Percentiles rank a stretch among this genome's conserved stretches.
Conservation (phyloP, 2,113 vertebrate genomes). For the Tyto alba region DNA sequence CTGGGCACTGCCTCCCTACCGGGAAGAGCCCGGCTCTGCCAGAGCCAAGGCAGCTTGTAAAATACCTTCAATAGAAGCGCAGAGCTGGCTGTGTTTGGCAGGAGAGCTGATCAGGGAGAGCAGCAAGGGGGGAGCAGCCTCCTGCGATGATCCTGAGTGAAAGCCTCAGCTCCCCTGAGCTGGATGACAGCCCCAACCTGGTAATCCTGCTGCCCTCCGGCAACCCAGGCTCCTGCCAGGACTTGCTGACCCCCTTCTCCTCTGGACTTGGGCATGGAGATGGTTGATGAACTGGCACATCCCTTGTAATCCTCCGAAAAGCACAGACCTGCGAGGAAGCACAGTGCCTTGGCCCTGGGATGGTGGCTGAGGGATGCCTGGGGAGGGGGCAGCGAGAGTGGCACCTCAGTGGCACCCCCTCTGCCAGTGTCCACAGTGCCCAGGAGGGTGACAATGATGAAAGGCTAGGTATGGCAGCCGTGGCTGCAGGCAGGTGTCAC, state of each 20-base stretch:
- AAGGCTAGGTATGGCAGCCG: not conserved
- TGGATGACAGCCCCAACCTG: not conserved
- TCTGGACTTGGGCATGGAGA: not conserved
- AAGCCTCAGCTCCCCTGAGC: not conserved
- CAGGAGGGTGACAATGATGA: not conserved
- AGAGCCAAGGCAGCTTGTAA: not conserved
- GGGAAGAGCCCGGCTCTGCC: not conserved
- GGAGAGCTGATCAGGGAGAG: not conserved
- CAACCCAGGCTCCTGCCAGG: not conserved
- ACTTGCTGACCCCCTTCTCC: not conserved
- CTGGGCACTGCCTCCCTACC: not conserved
- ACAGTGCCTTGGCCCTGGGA: not conserved
- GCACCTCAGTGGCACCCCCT: not conserved
- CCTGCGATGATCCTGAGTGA: not conserved
- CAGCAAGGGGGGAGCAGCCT: not conserved
- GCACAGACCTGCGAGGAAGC: not conserved
- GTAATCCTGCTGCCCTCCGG: rapidly evolving
- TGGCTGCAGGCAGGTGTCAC: not conserved
- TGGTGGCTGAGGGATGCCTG: not conserved
- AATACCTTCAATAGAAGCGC: not conserved
- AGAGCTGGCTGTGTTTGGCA: rapidly evolving
- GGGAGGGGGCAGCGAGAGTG: not conserved
- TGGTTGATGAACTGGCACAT: not conserved
- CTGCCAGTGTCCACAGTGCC: rapidly evolving
- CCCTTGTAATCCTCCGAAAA: not conserved